Conservation (phyloP, 37 sponge, comb jelly and placozoan genomes). For the Agelas oroides region DNA sequence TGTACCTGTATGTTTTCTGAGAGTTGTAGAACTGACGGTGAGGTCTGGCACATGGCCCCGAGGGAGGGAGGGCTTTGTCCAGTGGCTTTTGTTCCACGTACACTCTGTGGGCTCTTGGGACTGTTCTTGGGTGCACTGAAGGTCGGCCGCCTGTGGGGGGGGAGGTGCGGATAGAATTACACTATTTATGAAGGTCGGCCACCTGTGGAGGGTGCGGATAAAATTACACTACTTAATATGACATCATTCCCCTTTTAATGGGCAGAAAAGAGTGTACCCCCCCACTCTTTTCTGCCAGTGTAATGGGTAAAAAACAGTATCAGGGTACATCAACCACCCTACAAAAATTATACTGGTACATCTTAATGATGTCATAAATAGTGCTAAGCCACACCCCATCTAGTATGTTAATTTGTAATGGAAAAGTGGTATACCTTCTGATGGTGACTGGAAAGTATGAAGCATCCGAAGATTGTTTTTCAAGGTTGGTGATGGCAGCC, state of each 20-base stretch:
- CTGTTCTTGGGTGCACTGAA: background rate
- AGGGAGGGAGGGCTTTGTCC: slow-evolving; percentile 11
- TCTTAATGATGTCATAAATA: too few relatives aligned
- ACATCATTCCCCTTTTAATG: too few relatives aligned
- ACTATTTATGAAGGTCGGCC: background rate
- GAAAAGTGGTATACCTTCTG: background rate
- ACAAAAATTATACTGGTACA: too few relatives aligned
- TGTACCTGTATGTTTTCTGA: slow-evolving; percentile 1
- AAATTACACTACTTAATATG: too few relatives aligned
- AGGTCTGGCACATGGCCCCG: slow-evolving; percentile 29
- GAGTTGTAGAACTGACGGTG: slow-evolving; percentile 23
- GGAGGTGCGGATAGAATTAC: background rate
- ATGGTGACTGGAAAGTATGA: slow-evolving; percentile 44
- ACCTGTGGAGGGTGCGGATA: too few relatives aligned
- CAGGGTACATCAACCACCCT: too few relatives aligned
- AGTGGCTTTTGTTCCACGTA: background rate
- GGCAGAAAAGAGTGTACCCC: too few relatives aligned
- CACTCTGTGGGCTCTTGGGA: background rate
- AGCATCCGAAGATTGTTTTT: slow-evolving; percentile 18
- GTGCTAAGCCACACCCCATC: too few relatives aligned
- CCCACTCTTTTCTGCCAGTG: too few relatives aligned
- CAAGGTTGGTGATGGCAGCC: slow-evolving; percentile 16
- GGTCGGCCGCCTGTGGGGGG: background rate
- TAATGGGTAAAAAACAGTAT: too few relatives aligned
- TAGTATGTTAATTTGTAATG: too few relatives aligned